These are phyloP conservation scores for Sebastiscus albofasciatus DNA, from an alignment of 2,797 vertebrate species.

Conservation along the genomic window DNA sequence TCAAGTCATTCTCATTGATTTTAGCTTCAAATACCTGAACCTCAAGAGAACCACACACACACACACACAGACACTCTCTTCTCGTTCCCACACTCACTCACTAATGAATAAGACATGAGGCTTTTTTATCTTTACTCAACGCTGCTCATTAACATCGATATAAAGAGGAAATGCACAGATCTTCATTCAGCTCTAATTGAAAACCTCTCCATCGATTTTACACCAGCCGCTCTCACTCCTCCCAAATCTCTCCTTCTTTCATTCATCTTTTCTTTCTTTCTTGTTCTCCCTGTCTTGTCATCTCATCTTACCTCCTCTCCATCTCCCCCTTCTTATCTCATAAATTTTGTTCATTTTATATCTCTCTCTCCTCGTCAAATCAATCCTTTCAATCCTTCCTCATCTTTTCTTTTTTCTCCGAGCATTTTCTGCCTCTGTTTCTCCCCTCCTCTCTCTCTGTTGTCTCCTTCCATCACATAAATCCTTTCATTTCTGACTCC, in stretches of 20 bases:
- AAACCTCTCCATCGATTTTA: constrained; percentile 52
- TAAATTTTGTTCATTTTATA: background rate
- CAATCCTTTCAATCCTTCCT: background rate
- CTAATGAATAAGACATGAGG: constrained; percentile 49
- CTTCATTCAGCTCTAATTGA: constrained; percentile 42
- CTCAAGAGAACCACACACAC: constrained; percentile 29
- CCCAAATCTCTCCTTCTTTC: background rate
- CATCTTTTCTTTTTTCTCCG: background rate
- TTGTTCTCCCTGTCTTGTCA: background rate
- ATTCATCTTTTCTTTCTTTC: background rate
- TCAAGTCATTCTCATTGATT: constrained; percentile 44
- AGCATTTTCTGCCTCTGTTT: background rate
- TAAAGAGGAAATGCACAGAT: constrained; percentile 18
- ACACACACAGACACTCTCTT: background rate
- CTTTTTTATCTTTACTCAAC: constrained; percentile 39
- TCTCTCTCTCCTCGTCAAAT: background rate
- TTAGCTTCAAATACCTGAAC: constrained; percentile 42
- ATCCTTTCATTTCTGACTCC: constrained; percentile 76
- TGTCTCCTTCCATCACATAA: constrained; percentile 47
- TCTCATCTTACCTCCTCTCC: background rate
- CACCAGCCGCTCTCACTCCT: constrained; percentile 5
- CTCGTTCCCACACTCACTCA: constrained; percentile 23
- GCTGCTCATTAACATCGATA: constrained; percentile 54
- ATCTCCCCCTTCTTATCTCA: background rate
- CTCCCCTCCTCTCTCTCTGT: background rate